A percentile compares a stretch with the other conserved stretches of the same genome.
These are phyloP conservation scores for Cephalopholis sonnerati DNA, from an alignment of 2,113 vertebrate genomes.

Conservation along the genomic window DNA sequence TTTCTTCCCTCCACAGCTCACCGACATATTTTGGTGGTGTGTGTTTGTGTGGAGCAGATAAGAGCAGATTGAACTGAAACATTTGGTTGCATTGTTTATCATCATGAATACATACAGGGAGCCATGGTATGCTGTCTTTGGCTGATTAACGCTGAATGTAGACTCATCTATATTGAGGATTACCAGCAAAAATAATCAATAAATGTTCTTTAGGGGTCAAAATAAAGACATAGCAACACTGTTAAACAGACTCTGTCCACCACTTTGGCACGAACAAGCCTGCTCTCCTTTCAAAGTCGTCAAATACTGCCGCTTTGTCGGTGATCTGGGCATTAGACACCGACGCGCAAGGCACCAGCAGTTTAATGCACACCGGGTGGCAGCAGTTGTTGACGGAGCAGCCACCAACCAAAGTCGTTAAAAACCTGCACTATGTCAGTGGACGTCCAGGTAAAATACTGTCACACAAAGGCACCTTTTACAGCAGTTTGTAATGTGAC, in stretches of 20 bases:
- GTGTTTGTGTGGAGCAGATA: constrained; percentile 18
- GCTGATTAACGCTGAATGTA: not conserved
- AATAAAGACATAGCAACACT: not conserved
- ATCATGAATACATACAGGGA: not conserved
- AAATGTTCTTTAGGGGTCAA: not conserved
- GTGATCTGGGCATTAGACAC: too few relatives aligned
- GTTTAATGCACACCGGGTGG: too few relatives aligned
- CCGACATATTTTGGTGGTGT: constrained; percentile 18
- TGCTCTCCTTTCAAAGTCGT: not conserved
- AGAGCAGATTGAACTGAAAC: constrained; percentile 12
- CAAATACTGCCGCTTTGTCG: too few relatives aligned
- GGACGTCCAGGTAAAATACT: too few relatives aligned
- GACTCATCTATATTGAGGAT: not conserved
- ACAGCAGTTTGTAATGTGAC: too few relatives aligned
- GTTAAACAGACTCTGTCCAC: not conserved
- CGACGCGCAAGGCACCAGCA: too few relatives aligned
- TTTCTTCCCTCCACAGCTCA: not conserved
- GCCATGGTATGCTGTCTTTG: not conserved
- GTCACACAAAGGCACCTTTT: too few relatives aligned
- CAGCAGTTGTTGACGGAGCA: too few relatives aligned
- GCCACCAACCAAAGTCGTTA: too few relatives aligned
- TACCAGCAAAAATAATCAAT: not conserved
- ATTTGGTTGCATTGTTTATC: constrained; percentile 11
- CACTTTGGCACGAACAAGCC: not conserved
- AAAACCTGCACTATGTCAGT: too few relatives aligned